Evolutionary conservation across 2,113 vertebrate genomes (phyloP).

Genomic region (Calyptommatus sinebrachiatus): DNA sequence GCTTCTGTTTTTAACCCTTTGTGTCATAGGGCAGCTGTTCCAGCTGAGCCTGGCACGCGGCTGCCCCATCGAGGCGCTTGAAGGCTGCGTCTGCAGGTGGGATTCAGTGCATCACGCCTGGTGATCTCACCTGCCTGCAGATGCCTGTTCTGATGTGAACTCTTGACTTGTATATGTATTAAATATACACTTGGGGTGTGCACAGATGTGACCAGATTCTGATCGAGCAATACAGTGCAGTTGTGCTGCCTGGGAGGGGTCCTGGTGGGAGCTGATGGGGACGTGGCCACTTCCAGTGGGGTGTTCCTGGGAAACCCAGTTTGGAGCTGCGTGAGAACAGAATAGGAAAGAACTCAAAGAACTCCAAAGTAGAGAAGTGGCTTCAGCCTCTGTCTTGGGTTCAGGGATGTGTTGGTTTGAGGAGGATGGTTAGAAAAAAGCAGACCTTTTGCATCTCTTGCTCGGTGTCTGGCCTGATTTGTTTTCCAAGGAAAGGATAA

Average conservation of each 20-base stretch:
- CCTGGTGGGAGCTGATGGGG: neutral
- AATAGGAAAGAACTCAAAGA: neutral
- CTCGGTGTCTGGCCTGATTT: neutral
- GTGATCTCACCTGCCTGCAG: conserved; percentile 6
- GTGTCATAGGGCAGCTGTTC: neutral
- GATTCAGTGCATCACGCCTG: neutral
- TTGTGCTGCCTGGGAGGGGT: too few relatives aligned
- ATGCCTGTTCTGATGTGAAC: neutral
- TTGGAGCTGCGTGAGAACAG: too few relatives aligned
- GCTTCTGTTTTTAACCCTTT: neutral
- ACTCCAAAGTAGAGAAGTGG: neutral
- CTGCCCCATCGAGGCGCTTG: too few relatives aligned
- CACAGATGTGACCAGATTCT: too few relatives aligned
- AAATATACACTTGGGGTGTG: too few relatives aligned
- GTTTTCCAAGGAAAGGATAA: too few relatives aligned
- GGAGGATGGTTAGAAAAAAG: neutral
- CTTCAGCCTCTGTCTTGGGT: neutral
- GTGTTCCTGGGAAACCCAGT: too few relatives aligned
- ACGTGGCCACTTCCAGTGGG: neutral
- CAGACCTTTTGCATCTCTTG: neutral
- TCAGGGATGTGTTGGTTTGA: too few relatives aligned
- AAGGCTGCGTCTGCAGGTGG: neutral
- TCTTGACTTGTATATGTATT: neutral
- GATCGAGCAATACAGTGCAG: too few relatives aligned
- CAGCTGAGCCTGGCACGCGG: too few relatives aligned